Percentiles rank a stretch among this genome's conserved stretches.
Evolutionary conservation across 2,888 invertebrate species (phyloP).

Genomic region (Dolomedes plantarius): DNA sequence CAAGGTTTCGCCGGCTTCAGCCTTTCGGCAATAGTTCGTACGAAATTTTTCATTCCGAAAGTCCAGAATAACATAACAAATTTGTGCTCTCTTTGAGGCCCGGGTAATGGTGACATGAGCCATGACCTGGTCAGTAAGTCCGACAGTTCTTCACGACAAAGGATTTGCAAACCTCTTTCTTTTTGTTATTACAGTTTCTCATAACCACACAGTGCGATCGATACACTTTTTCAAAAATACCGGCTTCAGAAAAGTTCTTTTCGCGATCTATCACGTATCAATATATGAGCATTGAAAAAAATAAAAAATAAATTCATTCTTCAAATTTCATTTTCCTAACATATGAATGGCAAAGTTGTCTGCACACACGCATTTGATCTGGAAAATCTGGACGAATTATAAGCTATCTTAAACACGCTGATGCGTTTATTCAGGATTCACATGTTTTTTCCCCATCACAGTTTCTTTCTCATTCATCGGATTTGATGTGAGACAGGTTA

Average conservation of each 20-base stretch:
- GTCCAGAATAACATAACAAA: constrained; percentile 45
- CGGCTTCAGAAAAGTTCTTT: too few relatives aligned
- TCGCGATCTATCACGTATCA: too few relatives aligned
- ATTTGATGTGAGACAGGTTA: neutral
- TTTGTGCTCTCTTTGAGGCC: constrained; percentile 11
- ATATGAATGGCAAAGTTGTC: neutral
- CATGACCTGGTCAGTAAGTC: neutral
- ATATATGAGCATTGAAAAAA: too few relatives aligned
- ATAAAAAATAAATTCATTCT: too few relatives aligned
- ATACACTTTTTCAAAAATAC: neutral
- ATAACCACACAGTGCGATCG: neutral
- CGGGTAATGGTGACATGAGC: neutral
- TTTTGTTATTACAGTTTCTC: neutral
- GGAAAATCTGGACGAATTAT: too few relatives aligned
- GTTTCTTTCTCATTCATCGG: too few relatives aligned
- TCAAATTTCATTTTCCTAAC: neutral
- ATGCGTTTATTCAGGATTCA: too few relatives aligned
- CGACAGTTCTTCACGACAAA: neutral
- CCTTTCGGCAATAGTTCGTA: constrained; percentile 30
- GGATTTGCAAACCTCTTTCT: neutral
- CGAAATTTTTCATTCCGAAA: constrained; percentile 42
- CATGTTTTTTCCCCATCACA: too few relatives aligned
- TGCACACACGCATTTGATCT: neutral
- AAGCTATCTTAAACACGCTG: too few relatives aligned
- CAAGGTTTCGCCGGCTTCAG: neutral